Evolutionary conservation across 2,888 invertebrate species (phyloP), one percentile per base, ranked within the genome.

Genomic region (Acronicta aceris): DNA sequence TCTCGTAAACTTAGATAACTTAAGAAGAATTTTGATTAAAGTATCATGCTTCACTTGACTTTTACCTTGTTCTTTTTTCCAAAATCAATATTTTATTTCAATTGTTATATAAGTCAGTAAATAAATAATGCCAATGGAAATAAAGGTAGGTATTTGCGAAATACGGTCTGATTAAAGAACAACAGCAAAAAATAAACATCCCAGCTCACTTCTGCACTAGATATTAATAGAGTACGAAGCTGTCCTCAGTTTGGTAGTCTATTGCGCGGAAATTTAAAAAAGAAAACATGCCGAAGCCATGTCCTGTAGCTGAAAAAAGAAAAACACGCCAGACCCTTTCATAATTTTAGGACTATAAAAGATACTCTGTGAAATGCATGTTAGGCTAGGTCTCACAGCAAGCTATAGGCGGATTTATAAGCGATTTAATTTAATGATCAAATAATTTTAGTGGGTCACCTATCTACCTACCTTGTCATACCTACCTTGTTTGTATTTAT

Each of bases 311-410:
- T 49, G 15, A 56, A 71, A 71, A 73, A 61, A 49, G 40, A 50
- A 71, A 49, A 43, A 61, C 66, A 48, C 50, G 58, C 42, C 42
- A 15, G 43, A 49, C 56, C 48, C 48, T 59, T 68, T 74, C 59
- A 64, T 71, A 68, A 68, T 74, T 74, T 74, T 68, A 59, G 65
- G 55, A 59, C 70, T 66, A 70, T 74, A 55, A 74, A 74, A 73
- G 62, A 70, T 70, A 66, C 50, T 74, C 55, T 63, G 45, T 57
- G 58, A 74, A 73, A 70, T 74, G 72, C 62, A 70, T 21, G 46
- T 55, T 59, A 53, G 33, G 52, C 52, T 15, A 0, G 40, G 59
- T 51, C 4, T 4, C 7, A 42, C 0, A 8, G 53, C 1, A 7
- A 48, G 63, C 58, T 45, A 40, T 36, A 0, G 33, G 63, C 49